Base-by-base conservation (phyloP, 1,140 invertebrate genomes). In the Triops cancriformis region DNA sequence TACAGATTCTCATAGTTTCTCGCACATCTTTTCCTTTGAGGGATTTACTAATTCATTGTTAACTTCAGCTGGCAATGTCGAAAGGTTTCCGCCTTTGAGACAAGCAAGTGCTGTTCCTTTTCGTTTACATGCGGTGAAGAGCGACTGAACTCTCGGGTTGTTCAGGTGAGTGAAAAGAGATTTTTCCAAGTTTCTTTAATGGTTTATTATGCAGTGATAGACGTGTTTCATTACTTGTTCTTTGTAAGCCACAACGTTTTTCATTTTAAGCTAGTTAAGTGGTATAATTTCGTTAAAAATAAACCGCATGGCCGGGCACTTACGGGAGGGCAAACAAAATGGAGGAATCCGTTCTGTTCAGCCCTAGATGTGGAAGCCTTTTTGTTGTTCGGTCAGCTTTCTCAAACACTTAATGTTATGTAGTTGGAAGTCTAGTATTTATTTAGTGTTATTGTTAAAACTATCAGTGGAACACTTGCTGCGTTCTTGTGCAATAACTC, bases 51-150 rank as follows among this genome's bases (percentile, higher is more conserved):
- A 7, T 64, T n/a, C 6, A 64, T 64, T 64, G 18, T 18, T 64
- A 64, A n/a, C 6, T 2, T 12, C 10, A 64, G 18, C 51, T 23
- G 51, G 23, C 51, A 64, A 64, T 64, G 51, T 14, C 23, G 10
- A 64, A 18, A 64, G 51, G 51, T 64, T 64, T 64, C 51, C 51
- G 51, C 10, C 51, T 64, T 23, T 18, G 18, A 6, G 0, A 23
- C 10, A 64, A 14, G 10, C 18, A 64, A 64, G 51, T 9, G 23
- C 51, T 23, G 51, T 64, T 64, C 51, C 51, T 64, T 64, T 64
- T 64, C 51, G 51, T 64, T 64, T 64, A 64, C 51, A 64, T 64
- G 51, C 51, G 51, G 51, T 64, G 51, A 64, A 64, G 51, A 64
- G 18, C 51, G 51, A 64, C 51, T 64, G 51, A 64, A 64, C 51